Evolutionary conservation across 2,113 vertebrate species (phyloP), one percentile per base, ranked within the genome.

Genomic region (Phasianus colchicus): DNA sequence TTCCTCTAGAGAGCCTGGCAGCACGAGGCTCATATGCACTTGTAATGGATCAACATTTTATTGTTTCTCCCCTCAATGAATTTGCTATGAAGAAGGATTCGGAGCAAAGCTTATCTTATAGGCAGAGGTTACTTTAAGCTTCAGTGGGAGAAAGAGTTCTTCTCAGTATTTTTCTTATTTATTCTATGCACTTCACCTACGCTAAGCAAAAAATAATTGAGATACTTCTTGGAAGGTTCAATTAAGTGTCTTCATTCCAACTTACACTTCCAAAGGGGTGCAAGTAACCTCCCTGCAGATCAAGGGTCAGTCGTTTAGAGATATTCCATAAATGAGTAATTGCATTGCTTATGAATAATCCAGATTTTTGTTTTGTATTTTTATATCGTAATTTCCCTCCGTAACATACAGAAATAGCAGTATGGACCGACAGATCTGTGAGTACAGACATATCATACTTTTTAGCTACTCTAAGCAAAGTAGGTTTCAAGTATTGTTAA

Each of bases 1-100:
- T 97, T 98, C 97, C 97, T 98, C 97, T 93, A 87, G 97, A 98
- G 98, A 98, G 97, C 97, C 92, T 73, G 55, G 83, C 5, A 83
- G 96, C 47, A 15, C 88, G 72, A 55, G 91, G 96, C 96, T 95
- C 92, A 93, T 73, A 93, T 43, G 91, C 92, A 97, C 96, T 97
- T 92, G 95, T 32, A 93, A 96, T n/a, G 40, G 94, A 98, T 97
- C 96, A 96, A 96, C 96, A 92, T 91, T 96, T 97, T 95, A 98
- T 98, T 98, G 97, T 97, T 97, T 97, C 92, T 97, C 80, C 86
- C 74, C 55, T 88, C 88, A 92, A 88, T 85, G 95, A 91, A 95
- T 98, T 92, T 94, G 75, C 83, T 92, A 70, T 32, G 89, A 96
- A 93, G 91, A 84, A 82, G 71, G 92, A 96, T 94, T 81, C 90